These are phyloP conservation scores for Menidia menidia DNA, from an alignment of 2,797 vertebrate species.

Conservation along the genomic window DNA sequence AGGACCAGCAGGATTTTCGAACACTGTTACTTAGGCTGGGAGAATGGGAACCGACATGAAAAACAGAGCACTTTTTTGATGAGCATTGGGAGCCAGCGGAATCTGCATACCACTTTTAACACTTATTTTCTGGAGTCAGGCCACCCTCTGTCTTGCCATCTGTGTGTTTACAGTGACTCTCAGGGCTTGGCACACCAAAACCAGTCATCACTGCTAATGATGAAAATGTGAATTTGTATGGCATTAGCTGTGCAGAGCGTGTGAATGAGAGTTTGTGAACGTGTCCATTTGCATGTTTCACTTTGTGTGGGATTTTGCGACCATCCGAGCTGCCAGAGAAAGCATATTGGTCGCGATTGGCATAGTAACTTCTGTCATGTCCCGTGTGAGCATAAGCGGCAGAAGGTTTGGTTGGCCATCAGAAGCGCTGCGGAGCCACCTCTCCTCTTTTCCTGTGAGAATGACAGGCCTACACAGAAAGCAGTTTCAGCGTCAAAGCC, in stretches of 20 bases:
- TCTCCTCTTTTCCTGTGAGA: constrained; percentile 61
- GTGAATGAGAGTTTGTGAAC: constrained; percentile 32
- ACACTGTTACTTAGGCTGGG: constrained; percentile 5
- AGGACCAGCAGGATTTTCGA: constrained; percentile 7
- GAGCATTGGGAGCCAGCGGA: constrained; percentile 38
- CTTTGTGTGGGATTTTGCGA: constrained; percentile 20
- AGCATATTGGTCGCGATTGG: constrained; percentile 79
- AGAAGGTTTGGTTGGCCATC: constrained; percentile 74
- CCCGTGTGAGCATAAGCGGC: constrained; percentile 63
- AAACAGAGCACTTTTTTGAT: constrained; percentile 31
- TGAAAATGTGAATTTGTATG: constrained; percentile 56
- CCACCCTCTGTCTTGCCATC: constrained; percentile 75
- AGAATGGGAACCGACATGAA: constrained; percentile 18
- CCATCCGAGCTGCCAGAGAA: constrained; percentile 66
- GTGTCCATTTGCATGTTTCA: constrained; percentile 35
- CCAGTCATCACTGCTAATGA: constrained; percentile 74
- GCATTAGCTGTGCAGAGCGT: constrained; percentile 41
- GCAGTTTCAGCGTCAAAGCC: constrained; percentile 55
- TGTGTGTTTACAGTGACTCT: constrained; percentile 79
- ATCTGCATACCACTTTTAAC: constrained; percentile 60
- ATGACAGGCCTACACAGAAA: constrained; percentile 63
- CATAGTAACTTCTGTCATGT: constrained; percentile 57
- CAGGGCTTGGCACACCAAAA: constrained; percentile 66
- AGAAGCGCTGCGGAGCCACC: constrained; percentile 56
- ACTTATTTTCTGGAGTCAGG: constrained; percentile 55